Percentiles rank a stretch among this genome's conserved stretches.
These are phyloP conservation scores for Zoroaster sp. DNA, from an alignment of 53 echinoderm and acorn worm species.

Conservation along the genomic window DNA sequence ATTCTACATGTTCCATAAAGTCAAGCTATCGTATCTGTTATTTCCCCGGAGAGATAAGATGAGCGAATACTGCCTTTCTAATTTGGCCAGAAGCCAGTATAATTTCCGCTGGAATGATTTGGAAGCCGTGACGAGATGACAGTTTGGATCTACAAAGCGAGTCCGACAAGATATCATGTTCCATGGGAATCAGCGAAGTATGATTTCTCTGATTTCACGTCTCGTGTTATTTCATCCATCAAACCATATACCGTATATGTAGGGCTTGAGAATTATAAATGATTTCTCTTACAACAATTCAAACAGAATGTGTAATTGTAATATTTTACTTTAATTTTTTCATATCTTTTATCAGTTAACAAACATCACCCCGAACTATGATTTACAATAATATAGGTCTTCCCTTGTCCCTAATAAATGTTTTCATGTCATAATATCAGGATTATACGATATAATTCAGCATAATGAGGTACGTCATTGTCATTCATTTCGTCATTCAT, in stretches of 20 bases:
- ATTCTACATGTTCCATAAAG: conserved; percentile 2
- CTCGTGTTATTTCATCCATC: conserved; percentile 29
- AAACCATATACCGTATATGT: background rate
- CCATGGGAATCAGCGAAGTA: conserved; percentile 22
- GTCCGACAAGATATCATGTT: conserved; percentile 33
- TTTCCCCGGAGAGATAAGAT: conserved; percentile 35
- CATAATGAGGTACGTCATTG: no score
- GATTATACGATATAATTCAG: no score
- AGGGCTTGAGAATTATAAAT: background rate
- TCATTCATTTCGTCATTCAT: no score
- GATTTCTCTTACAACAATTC: background rate
- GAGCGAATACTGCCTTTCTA: conserved; percentile 58
- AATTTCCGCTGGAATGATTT: conserved; percentile 42
- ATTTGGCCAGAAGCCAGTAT: conserved; percentile 45
- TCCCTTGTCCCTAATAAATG: no score
- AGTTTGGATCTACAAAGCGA: conserved; percentile 51
- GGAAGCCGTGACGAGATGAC: conserved; percentile 52
- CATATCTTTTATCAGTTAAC: no score
- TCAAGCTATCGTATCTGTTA: conserved; percentile 29
- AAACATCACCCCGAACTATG: no score
- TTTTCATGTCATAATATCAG: no score
- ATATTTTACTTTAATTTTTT: background rate
- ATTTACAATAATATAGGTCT: no score
- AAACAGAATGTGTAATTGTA: background rate
- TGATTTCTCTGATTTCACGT: conserved; percentile 38